A percentile compares a stretch with the other conserved stretches of the same genome.
These are phyloP conservation scores for Lutjanus campechanus DNA, from an alignment of 2,797 vertebrate species.

Conservation along the genomic window DNA sequence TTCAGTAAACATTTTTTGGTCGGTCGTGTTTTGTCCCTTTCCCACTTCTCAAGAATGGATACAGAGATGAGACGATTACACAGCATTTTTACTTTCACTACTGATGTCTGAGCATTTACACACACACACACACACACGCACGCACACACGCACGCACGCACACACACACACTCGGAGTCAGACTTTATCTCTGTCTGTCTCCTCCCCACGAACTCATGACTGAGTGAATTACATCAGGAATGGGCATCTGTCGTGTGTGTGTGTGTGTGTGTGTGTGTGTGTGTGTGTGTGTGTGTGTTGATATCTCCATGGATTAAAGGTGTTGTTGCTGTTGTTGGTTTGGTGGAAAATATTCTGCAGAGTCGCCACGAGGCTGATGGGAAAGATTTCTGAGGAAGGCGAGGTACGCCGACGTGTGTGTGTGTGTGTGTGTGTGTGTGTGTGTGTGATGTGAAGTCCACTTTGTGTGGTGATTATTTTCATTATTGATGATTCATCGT, in stretches of 20 bases:
- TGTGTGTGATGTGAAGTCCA: background rate
- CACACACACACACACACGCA: background rate
- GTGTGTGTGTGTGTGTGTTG: conserved; percentile 9
- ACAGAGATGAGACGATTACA: conserved; percentile 12
- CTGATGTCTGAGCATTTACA: conserved; percentile 22
- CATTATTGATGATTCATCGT: background rate
- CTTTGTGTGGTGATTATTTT: background rate
- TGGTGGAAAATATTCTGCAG: conserved; percentile 37
- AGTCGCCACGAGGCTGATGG: conserved; percentile 3
- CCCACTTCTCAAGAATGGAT: background rate
- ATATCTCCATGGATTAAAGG: conserved; percentile 41
- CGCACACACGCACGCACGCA: background rate
- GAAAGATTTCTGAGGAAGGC: conserved; percentile 22
- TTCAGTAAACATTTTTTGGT: too few species aligned
- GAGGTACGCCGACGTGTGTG: background rate
- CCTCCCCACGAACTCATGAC: background rate
- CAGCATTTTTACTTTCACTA: conserved; percentile 28
- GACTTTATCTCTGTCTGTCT: background rate
- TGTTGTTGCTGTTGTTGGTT: conserved; percentile 26
- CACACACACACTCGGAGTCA: background rate
- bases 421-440: conserved; percentile 4
- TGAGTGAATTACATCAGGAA: conserved; percentile 9
- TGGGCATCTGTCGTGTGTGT: conserved; percentile 7
- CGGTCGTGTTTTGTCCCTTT: too few species aligned
- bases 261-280: conserved; percentile 23